Percentiles rank a stretch among this genome's conserved stretches.
These are phyloP conservation scores for Sebastes taczanowskii DNA, from an alignment of 2,797 vertebrate genomes.

Conservation along the genomic window DNA sequence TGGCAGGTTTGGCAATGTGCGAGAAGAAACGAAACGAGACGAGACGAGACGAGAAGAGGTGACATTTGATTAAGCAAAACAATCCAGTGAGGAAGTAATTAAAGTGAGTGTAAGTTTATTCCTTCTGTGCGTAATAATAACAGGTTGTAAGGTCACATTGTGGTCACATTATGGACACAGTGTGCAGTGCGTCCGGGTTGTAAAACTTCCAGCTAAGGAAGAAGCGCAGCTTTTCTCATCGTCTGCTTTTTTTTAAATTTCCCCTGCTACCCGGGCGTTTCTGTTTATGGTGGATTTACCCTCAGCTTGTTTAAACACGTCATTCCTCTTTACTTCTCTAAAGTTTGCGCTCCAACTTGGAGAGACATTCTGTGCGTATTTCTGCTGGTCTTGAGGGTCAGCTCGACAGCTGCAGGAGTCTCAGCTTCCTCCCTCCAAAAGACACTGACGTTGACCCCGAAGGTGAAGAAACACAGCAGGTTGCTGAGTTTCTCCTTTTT, in stretches of 20 bases:
- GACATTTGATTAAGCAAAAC: not conserved
- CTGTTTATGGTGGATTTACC: not conserved
- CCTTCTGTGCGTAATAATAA: accelerated
- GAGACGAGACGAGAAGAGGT: not conserved
- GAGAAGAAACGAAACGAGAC: not conserved
- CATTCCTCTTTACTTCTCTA: accelerated
- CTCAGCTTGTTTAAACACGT: accelerated
- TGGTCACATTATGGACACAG: no score
- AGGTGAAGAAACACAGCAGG: not conserved
- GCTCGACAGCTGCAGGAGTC: conserved; percentile 25
- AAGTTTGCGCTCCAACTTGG: not conserved
- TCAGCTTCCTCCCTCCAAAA: not conserved
- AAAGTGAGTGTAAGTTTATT: not conserved
- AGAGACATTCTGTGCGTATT: not conserved
- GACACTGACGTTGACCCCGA: not conserved
- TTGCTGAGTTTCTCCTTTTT: not conserved
- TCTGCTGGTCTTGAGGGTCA: not conserved
- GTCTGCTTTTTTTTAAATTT: not conserved
- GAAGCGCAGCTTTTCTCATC: not conserved
- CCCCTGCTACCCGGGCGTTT: no score
- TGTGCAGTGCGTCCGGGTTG: not conserved
- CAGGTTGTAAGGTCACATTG: accelerated
- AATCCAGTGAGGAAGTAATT: not conserved
- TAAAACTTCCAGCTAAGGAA: not conserved
- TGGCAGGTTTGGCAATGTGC: not conserved